Evolutionary conservation across 2,797 vertebrate species (phyloP), one percentile per base, ranked within the genome.

Genomic region (Gallinago solitaria): DNA sequence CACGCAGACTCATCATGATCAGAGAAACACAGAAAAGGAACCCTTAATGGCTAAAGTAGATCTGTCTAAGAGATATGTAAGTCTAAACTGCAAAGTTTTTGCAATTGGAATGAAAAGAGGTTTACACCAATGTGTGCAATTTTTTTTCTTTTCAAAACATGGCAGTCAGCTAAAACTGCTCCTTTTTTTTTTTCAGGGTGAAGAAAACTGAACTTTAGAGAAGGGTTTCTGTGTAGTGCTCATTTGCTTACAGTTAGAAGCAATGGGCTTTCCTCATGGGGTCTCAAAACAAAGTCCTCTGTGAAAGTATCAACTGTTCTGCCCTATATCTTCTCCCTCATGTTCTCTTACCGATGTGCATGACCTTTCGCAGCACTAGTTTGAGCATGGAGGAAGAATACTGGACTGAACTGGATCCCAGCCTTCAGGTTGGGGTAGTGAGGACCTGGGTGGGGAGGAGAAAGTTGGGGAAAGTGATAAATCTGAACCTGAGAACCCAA

Each of bases 81-180:
- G 17, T 57, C n/a, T 77, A 77, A 89, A 77, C 24, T n/a, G 16
- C 20, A 41, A 83, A 45, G 12, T 39, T 69, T 79, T 25, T 77
- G 39, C 30, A 54, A 14, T 6, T 64, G 37, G 41, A 76, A n/a
- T 2, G 2, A 77, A 65, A 57, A 35, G 19, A 53, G 4, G 12
- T 53, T 71, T 57, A 50, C 13, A 65, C 2, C 16, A 70, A n/a
- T 3, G 4, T 2, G 2, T 45, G 16, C 5, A 19, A 1, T 11
- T 47, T 68, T 69, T 45, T 74, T 87, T 54, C 16, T 32, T 85
- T 65, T 33, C 19, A 61, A 67, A 83, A 11, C 11, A 12, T 37
- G 30, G 4, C 21, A 78, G 45, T 54, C 33, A 28, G 33, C 5
- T 67, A 61, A 41, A 37, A 39, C 6, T 27, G 30, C 9, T 56